A percentile compares a stretch with the other conserved stretches of the same genome.
Evolutionary conservation across 1,140 invertebrate genomes (phyloP).

Genomic region (Druon quercuslanigerum): DNA sequence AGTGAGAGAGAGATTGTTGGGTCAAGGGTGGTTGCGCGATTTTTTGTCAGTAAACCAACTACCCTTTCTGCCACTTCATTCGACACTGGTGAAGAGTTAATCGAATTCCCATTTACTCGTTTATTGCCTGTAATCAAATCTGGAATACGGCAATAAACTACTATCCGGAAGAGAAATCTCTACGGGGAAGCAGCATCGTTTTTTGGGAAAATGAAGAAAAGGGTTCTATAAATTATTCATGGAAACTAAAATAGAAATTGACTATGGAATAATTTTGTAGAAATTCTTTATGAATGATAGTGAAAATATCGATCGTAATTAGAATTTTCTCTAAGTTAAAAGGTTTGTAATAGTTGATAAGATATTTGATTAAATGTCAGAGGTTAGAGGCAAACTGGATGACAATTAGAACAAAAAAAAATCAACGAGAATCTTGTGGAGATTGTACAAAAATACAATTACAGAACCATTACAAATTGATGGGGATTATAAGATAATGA

Average conservation of each 20-base stretch:
- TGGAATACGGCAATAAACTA: constrained; percentile 18
- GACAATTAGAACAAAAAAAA: too few species aligned
- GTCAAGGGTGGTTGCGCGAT: constrained; percentile 51
- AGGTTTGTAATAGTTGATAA: too few species aligned
- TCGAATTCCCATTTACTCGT: constrained; percentile 21
- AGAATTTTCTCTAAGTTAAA: too few species aligned
- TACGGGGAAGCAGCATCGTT: background rate
- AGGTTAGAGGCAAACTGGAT: too few species aligned
- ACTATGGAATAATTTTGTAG: constrained; percentile 12
- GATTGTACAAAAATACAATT: too few species aligned
- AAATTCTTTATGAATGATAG: background rate
- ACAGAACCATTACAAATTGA: too few species aligned
- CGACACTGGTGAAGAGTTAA: constrained; percentile 19
- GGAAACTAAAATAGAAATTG: background rate
- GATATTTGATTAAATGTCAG: too few species aligned
- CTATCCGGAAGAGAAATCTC: constrained; percentile 13
- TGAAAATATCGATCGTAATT: too few species aligned
- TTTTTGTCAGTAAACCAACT: constrained; percentile 17
- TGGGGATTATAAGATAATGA: too few species aligned
- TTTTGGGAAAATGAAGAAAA: background rate
- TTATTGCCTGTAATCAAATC: constrained; percentile 37
- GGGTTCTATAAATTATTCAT: constrained; percentile 17
- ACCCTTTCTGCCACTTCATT: constrained; percentile 16
- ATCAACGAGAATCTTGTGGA: too few species aligned
- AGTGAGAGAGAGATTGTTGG: constrained; percentile 43